These are phyloP conservation scores for Aplysia californica DNA, from an alignment of 1,140 invertebrate species.

Conservation along the genomic window DNA sequence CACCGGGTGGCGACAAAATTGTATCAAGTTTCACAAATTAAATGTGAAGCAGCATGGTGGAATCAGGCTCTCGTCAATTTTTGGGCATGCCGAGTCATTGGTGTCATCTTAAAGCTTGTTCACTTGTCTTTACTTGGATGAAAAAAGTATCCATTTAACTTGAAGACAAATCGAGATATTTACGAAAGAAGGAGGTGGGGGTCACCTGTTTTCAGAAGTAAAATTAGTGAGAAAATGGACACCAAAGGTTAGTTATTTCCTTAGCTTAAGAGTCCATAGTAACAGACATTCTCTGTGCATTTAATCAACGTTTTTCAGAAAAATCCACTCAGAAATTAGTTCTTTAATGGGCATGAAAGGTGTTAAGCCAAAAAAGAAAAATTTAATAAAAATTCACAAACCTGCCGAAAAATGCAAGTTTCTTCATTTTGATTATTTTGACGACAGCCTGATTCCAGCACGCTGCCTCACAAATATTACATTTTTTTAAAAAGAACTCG, in stretches of 20 bases:
- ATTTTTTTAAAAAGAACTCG: no score
- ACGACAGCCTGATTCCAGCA: no score
- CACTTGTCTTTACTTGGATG: background rate
- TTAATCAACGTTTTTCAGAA: background rate
- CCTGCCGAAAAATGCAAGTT: no score
- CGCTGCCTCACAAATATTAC: no score
- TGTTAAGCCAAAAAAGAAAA: background rate
- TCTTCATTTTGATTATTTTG: background rate
- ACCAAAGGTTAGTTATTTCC: no score
- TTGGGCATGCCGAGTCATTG: no score
- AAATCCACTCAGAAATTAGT: background rate
- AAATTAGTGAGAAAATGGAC: background rate
- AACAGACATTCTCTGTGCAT: background rate
- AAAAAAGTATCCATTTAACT: background rate
- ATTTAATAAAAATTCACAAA: background rate
- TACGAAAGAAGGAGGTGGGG: background rate
- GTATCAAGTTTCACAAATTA: no score
- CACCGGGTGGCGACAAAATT: no score
- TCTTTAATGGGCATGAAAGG: background rate
- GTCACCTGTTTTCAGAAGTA: background rate
- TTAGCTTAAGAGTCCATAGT: no score
- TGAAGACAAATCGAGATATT: background rate
- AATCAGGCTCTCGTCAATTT: no score
- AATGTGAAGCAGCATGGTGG: no score
- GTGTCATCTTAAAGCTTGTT: background rate